Percentiles rank a stretch among this genome's conserved stretches.
Evolutionary conservation across 1,140 invertebrate species (phyloP).

Genomic region (Macrobrachium rosenbergii): DNA sequence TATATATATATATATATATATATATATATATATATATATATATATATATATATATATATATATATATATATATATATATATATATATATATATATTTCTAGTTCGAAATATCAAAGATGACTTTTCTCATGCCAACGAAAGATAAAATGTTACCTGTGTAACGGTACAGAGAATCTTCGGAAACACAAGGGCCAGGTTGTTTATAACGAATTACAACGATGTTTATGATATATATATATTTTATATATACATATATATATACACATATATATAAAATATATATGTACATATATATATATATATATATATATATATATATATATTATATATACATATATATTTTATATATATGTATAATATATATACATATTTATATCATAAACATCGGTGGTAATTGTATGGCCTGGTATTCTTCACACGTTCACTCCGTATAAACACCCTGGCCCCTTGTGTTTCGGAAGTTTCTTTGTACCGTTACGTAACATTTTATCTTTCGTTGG

Average conservation of each 20-base stretch:
- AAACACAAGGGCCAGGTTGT: too few relatives aligned
- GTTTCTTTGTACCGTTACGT: too few relatives aligned
- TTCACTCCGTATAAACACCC: too few relatives aligned
- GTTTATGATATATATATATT: background rate
- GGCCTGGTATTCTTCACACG: too few relatives aligned
- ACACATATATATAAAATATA: background rate
- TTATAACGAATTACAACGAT: too few relatives aligned
- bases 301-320: too few relatives aligned
- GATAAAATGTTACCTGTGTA: background rate
- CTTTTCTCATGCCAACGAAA: background rate
- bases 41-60: slow-evolving; percentile 2
- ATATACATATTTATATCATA: background rate
- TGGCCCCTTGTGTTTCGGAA: too few relatives aligned
- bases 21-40: slow-evolving; percentile 6
- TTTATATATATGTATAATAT: too few relatives aligned
- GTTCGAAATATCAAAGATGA: background rate
- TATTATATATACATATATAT: too few relatives aligned
- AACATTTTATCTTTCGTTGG: too few relatives aligned
- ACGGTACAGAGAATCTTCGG: background rate
- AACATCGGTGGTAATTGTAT: too few relatives aligned
- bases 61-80: slow-evolving; percentile 15
- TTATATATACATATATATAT: too few relatives aligned
- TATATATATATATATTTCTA: slow-evolving; percentile 4
- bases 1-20: slow-evolving; percentile 15
- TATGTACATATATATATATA: background rate